Percentiles rank a stretch among this genome's conserved stretches.
Evolutionary conservation across 2,888 invertebrate genomes (phyloP).

Genomic region (Drosophila macrospina): DNA sequence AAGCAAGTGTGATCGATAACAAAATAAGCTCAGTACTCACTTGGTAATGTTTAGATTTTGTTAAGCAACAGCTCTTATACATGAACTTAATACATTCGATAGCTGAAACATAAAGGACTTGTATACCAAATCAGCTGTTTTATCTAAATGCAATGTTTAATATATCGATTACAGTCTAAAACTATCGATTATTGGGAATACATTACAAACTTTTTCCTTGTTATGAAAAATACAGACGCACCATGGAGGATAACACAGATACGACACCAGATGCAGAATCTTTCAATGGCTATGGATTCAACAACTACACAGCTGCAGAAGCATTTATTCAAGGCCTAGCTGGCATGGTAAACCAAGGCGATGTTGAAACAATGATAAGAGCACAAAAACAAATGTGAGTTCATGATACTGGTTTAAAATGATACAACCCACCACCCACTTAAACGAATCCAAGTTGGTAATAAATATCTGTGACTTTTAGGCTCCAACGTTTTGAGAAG

Average conservation of each 20-base stretch:
- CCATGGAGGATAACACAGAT: conserved; percentile 51
- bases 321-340: conserved; percentile 97
- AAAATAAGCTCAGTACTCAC: not conserved
- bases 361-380: conserved; percentile 94
- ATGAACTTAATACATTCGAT: not conserved
- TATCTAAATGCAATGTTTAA: not conserved
- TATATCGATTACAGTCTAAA: not conserved
- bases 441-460: not conserved
- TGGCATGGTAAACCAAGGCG: conserved; percentile 95
- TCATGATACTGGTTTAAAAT: not conserved
- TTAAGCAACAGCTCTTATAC: not conserved
- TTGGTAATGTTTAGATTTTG: not conserved
- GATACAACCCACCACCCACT: not conserved
- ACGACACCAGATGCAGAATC: conserved; percentile 83
- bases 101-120: not conserved
- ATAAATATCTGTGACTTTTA: conserved; percentile 80
- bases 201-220: not conserved
- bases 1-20: conserved; percentile 3
- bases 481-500: conserved; percentile 98
- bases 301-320: conserved; percentile 95
- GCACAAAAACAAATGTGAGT: conserved; percentile 96
- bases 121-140: conserved; percentile 9
- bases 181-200: too few relatives aligned
- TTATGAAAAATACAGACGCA: not conserved
- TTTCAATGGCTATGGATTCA: conserved; percentile 95